Evolutionary conservation across 2,113 vertebrate species (phyloP), one percentile per base, ranked within the genome.

Genomic region (Lagopus leucura): DNA sequence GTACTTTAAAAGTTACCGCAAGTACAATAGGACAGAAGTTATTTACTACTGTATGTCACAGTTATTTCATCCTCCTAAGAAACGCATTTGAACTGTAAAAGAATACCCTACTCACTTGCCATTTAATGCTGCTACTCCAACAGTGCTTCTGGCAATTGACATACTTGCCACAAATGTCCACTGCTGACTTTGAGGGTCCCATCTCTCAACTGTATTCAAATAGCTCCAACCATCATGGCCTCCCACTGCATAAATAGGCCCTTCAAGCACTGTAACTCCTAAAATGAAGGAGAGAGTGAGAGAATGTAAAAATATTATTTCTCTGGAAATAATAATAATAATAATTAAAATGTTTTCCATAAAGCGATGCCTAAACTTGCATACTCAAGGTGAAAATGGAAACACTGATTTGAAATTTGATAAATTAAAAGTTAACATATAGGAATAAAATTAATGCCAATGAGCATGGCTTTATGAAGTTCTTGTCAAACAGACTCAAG

Each of bases 221-320:
- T 98, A 98, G 74, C 98, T 98, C 98, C 98, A 98, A 50, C 98
- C 98, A 86, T 98, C 98, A 85, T 98, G 98, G 76, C 98, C 98
- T 90, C 98, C 98, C 28, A 98, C 98, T 13, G 98, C 98, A 91
- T 98, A 98, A 92, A 98, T 98, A 60, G 98, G 98, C 21, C 98
- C 98, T 97, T 98, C 98, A 72, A 98, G 97, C 34, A 98, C 98
- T 24, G 98, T 98, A 57, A 98, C 98, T 63, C 98, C 98, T 98
- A 82, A 94, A 97, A 93, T 64, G 78, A 21, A 66, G 55, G 18
- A 94, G 27, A 91, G 57, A 87, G 50, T 77, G 34, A 89, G 38
- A 96, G 60, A 94, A 91, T 30, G 81, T 75, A 74, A 86, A 91
- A 81, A 17, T 66, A 47, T 38, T 9, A 19, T 81, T 90, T 65